These are phyloP conservation scores for Bolinopsis microptera DNA, from an alignment of 37 sponge, comb jelly and placozoan genomes.

Conservation along the genomic window DNA sequence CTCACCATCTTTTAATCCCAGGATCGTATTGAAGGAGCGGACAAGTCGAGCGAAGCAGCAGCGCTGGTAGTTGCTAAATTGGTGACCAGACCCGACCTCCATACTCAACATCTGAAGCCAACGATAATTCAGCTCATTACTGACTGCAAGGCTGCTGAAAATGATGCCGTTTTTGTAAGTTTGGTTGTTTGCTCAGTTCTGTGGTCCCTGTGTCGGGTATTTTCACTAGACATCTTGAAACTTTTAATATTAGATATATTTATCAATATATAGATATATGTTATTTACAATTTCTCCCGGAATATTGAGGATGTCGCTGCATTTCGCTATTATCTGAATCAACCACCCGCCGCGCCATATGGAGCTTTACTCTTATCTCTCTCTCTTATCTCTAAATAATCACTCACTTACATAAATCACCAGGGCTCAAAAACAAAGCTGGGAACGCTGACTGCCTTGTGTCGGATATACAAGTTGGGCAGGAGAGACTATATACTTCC, in stretches of 20 bases:
- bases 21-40: conserved; percentile 76
- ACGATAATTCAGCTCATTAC: background rate
- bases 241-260: too few relatives aligned
- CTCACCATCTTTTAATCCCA: background rate
- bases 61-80: conserved; percentile 81
- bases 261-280: too few relatives aligned
- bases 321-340: too few relatives aligned
- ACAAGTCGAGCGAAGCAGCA: conserved; percentile 92
- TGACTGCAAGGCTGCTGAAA: background rate
- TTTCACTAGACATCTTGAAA: too few relatives aligned
- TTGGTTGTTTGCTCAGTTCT: background rate
- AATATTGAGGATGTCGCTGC: too few relatives aligned
- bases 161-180: conserved; percentile 61
- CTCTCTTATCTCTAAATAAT: too few relatives aligned
- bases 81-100: conserved; percentile 62
- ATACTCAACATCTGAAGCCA: background rate
- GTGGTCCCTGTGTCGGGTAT: too few relatives aligned
- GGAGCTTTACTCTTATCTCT: too few relatives aligned
- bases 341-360: too few relatives aligned
- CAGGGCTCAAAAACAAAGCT: conserved; percentile 35
- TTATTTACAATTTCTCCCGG: too few relatives aligned
- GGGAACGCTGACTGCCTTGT: background rate
- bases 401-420: too few relatives aligned
- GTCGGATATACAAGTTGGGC: conserved; percentile 69
- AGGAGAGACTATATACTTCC: conserved; percentile 80